Evolutionary conservation across 1,140 invertebrate genomes (phyloP).

Genomic region (Idris sp.): DNA sequence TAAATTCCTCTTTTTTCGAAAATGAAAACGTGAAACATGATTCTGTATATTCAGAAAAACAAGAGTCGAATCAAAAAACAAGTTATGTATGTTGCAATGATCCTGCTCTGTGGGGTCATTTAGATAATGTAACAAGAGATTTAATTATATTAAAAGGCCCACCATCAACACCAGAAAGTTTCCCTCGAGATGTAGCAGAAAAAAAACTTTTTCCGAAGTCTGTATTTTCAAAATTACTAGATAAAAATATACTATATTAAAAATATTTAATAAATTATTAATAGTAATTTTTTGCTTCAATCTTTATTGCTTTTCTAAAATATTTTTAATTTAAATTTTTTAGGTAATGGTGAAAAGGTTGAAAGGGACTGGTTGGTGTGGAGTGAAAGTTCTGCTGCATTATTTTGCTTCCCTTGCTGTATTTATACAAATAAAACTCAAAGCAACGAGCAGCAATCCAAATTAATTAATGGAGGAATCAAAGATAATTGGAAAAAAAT

Average conservation of each 20-base stretch:
- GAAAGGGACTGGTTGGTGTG: slow-evolving; percentile 4
- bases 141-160: slow-evolving; percentile 5
- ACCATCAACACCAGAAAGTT: not conserved
- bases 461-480: not conserved
- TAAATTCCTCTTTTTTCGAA: no score
- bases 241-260: no score
- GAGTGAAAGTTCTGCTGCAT: not conserved
- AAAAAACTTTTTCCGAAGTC: slow-evolving; percentile 5
- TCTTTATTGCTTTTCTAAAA: no score
- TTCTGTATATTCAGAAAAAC: no score
- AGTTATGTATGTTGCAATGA: no score
- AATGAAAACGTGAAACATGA: no score
- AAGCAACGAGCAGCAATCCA: not conserved
- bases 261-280: no score
- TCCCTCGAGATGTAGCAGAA: not conserved
- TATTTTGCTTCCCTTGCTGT: not conserved
- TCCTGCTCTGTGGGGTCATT: no score
- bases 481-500: slow-evolving; percentile 6
- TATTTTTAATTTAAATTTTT: no score
- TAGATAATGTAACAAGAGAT: slow-evolving; percentile 2
- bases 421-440: not conserved
- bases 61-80: no score
- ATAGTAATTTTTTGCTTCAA: no score
- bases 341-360: not conserved
- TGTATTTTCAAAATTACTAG: slow-evolving; percentile 3